Base-by-base conservation (phyloP, 2,797 vertebrate species). In the Steatocranus sp. region DNA sequence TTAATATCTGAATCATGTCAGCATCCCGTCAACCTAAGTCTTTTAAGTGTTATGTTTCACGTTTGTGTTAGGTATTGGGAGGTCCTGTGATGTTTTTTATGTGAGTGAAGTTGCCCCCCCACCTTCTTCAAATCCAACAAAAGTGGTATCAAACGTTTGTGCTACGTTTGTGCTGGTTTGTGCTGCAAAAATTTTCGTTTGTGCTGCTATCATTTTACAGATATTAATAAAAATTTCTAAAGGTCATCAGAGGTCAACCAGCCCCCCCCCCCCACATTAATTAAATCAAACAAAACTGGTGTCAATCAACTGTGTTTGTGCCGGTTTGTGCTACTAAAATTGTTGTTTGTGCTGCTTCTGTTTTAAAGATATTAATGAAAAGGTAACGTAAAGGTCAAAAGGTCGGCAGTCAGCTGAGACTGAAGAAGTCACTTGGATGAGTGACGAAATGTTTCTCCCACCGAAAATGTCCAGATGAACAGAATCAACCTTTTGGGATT, bases 171-270 rank as follows among this genome's bases (percentile, higher is more conserved):
- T 48, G 46, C 17, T 5, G 17, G 43, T 46, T 48, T 48, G 46
- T 18, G 46, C 46, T 48, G 4, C 1, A 3, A n/a, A 49, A 2
- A 5, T 0, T 5, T 1, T 49, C 0, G 1, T 49, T 49, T 49
- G 18, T n/a, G 48, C 8, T 2, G 8, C 8, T 5, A 3, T 10
- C 3, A 10, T 49, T 49, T 49, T 49, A 49, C 4, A 18, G 2
- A 49, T 49, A 49, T 49, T 10, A 10, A 49, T 8, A 2, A 17
- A 43, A 46, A 17, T 8, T 43, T 43, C 14, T 43, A 7, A 6
- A 43, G 41, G 41, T 43, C 3, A 43, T 43, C 14, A 43, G 3
- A 43, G 0, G 41, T 43, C 41, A 43, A 14, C 6, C 41, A 41
- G 41, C 3, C 5, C 5, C 38, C 38, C 38, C 36, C n/a, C n/a